Conservation (phyloP, 2,797 vertebrate species). For the Psittacula derbiana region DNA sequence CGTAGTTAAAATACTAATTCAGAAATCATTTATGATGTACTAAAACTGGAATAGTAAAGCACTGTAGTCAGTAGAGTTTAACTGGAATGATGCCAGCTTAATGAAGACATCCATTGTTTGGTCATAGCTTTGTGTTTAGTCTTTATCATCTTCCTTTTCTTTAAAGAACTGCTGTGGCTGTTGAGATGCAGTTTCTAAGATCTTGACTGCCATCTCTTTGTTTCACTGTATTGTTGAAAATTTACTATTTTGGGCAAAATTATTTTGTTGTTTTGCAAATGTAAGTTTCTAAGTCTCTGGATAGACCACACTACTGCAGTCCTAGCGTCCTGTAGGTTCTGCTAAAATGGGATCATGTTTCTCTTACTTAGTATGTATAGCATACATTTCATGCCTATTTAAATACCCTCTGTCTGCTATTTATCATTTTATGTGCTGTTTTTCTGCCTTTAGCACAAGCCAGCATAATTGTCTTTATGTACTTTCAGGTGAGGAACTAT, state of each 20-base stretch:
- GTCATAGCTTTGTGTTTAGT: not conserved
- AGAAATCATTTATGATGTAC: not conserved
- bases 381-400: not conserved
- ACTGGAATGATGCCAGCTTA: not conserved
- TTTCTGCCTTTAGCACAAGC: not conserved
- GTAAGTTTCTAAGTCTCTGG: not conserved
- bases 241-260: not conserved
- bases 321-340: not conserved
- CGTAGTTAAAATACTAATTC: not conserved
- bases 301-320: not conserved
- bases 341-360: not conserved
- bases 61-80: not conserved
- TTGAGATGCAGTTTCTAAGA: not conserved
- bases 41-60: not conserved
- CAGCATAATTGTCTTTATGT: not conserved
- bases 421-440: not conserved
- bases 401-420: not conserved
- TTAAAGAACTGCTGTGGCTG: not conserved
- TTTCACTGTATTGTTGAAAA: not conserved
- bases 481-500: slow-evolving; percentile 12
- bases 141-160: not conserved
- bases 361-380: not conserved
- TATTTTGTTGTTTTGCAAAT: not conserved
- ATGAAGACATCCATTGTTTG: not conserved
- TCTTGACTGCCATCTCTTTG: not conserved